Conservation (phyloP, 1,140 invertebrate genomes). For the Littorina saxatilis region DNA sequence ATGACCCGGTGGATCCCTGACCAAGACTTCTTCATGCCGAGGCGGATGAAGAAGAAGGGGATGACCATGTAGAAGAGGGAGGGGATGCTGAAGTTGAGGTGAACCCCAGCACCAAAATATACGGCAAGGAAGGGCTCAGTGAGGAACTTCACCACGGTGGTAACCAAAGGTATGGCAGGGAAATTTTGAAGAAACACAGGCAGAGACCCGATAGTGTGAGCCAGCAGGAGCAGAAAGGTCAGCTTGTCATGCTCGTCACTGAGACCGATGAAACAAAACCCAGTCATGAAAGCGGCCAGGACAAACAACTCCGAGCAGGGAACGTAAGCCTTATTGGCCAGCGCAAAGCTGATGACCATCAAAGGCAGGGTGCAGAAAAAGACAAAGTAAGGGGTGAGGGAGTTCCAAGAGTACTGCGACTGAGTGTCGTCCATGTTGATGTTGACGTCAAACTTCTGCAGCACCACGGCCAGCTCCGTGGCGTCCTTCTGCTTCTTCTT, state of each 20-base stretch:
- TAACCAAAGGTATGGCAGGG: constrained; percentile 60
- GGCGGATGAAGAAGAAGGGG: constrained; percentile 83
- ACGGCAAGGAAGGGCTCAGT: constrained; percentile 60
- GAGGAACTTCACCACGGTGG: constrained; percentile 49
- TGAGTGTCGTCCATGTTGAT: constrained; percentile 85
- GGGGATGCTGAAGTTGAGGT: constrained; percentile 77
- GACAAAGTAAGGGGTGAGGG: constrained; percentile 86
- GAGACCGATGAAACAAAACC: constrained; percentile 85
- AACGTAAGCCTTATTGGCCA: constrained; percentile 86
- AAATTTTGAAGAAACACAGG: constrained; percentile 87
- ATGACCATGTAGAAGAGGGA: constrained; percentile 87
- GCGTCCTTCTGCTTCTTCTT: constrained; percentile 66
- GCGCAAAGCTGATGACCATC: constrained; percentile 86
- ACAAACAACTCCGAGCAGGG: constrained; percentile 89
- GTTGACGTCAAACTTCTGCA: constrained; percentile 66
- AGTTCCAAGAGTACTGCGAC: constrained; percentile 88
- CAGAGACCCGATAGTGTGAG: constrained; percentile 86
- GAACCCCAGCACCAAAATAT: constrained; percentile 57
- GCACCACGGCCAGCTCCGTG: constrained; percentile 54
- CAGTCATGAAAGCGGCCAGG: constrained; percentile 83
- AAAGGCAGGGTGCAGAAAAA: constrained; percentile 86
- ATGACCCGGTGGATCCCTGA: constrained; percentile 85
- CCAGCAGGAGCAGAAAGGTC: constrained; percentile 85
- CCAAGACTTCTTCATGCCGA: constrained; percentile 86
- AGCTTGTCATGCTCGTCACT: constrained; percentile 83